These are phyloP conservation scores for Ispidina picta DNA, from an alignment of 2,797 vertebrate genomes.

Conservation along the genomic window DNA sequence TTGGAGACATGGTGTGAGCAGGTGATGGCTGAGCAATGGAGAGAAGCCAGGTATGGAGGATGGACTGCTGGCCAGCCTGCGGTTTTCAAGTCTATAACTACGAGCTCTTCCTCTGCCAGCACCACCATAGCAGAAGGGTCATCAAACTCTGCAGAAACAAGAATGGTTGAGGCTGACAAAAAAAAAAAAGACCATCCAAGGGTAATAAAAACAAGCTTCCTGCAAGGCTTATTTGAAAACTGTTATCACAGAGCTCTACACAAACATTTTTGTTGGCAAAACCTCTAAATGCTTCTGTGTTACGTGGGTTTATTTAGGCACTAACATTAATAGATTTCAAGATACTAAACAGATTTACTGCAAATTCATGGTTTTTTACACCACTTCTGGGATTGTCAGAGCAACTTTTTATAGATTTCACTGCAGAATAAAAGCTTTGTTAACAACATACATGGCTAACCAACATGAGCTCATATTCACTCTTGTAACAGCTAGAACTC, in stretches of 20 bases:
- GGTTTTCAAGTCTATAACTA: conserved; percentile 91
- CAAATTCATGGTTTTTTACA: background rate
- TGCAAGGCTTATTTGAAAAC: background rate
- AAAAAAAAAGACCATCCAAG: background rate
- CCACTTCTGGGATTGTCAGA: background rate
- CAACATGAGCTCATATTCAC: background rate
- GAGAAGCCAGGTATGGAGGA: conserved; percentile 93
- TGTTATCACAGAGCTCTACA: background rate
- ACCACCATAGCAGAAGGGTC: conserved; percentile 91
- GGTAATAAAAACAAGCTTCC: background rate
- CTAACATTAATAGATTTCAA: background rate
- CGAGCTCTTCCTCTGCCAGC: conserved; percentile 94
- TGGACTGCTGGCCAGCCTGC: conserved; percentile 92
- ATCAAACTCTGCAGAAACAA: conserved; percentile 75
- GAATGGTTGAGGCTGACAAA: background rate
- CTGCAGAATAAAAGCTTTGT: background rate
- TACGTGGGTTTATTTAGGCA: background rate
- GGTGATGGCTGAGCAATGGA: conserved; percentile 98
- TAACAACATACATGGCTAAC: background rate
- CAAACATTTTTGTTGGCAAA: background rate
- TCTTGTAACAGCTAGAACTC: background rate
- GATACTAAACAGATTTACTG: background rate
- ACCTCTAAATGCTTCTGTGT: background rate
- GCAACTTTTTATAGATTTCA: background rate
- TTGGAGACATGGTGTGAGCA: conserved; percentile 96